Evolutionary conservation across 2,113 vertebrate genomes (phyloP), one percentile per base, ranked within the genome.

Genomic region (Percopsis transmontana): DNA sequence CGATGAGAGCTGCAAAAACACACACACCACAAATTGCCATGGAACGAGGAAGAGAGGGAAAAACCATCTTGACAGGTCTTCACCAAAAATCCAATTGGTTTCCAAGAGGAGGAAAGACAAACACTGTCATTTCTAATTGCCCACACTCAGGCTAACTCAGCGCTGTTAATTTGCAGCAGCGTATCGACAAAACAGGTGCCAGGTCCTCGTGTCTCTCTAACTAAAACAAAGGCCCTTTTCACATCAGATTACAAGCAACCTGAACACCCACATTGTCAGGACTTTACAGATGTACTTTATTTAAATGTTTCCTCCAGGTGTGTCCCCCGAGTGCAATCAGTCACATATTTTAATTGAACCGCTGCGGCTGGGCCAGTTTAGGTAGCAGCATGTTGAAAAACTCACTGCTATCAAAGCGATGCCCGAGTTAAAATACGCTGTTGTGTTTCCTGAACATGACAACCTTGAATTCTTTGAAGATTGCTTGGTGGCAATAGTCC

Each of bases 251-350:
- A 87, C 56, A 70, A 69, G 68, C 57, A 86, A 88, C 87, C 85
- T 85, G 76, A 86, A 88, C 85, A 74, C 81, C 70, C 85, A 81
- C 85, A 82, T 79, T 84, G 85, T 85, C 83, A 70, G 87, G 74
- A 84, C 79, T 86, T 89, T 72, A 79, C 84, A 85, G 85, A 87
- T 90, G 87, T 87, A 87, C 81, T 80, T 83, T 76, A 89, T 89
- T 87, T 78, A 80, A 87, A 89, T 85, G 82, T 90, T 81, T 84
- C 74, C 83, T 87, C 83, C 90, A 91, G 88, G 87, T 91, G 85
- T 77, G 73, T 74, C 82, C 77, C 71, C 74, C 12, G 82, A 80
- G 69, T 73, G 81, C 73, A 86, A 82, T 88, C 87, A 84, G 76
- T 78, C 76, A 58, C 77, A 72, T 76, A 78, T 83, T 85, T 87